These are phyloP conservation scores for Rhagium mordax DNA, from an alignment of 2,888 invertebrate genomes.

Conservation along the genomic window DNA sequence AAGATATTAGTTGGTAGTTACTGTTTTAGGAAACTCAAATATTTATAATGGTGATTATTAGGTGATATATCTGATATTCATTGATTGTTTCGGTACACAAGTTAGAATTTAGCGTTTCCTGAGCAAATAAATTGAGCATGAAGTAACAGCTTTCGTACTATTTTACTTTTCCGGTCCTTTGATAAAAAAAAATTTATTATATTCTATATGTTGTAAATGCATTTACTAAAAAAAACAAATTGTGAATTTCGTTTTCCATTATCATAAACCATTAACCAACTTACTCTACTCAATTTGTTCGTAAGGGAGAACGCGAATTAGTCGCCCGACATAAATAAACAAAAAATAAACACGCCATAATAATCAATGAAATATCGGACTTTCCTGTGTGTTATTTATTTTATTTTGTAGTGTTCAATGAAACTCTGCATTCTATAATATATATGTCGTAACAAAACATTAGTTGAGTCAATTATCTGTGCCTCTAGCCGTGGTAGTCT, in stretches of 20 bases:
- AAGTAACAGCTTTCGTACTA: no score
- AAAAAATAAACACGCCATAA: slow-evolving; percentile 41
- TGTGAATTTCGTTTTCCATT: no score
- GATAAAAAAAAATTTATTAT: no score
- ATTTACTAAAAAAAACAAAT: no score
- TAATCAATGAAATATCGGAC: slow-evolving; percentile 59
- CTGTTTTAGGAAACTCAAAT: slow-evolving; percentile 59
- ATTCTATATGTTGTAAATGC: no score
- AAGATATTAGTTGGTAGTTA: slow-evolving; percentile 56
- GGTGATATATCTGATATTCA: slow-evolving; percentile 57
- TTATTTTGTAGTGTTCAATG: slow-evolving; percentile 67
- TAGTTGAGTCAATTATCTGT: slow-evolving; percentile 79
- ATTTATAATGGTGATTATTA: slow-evolving; percentile 58
- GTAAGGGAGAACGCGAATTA: no score
- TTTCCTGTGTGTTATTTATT: slow-evolving; percentile 64
- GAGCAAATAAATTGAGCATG: slow-evolving; percentile 16
- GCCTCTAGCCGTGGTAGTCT: slow-evolving; percentile 72
- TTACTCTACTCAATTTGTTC: no score
- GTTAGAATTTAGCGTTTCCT: background rate
- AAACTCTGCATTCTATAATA: slow-evolving; percentile 66
- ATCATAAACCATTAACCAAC: no score
- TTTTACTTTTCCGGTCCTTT: no score
- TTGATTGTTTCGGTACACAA: slow-evolving; percentile 46
- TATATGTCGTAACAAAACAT: slow-evolving; percentile 70
- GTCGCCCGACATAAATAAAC: background rate